Base-by-base conservation (phyloP, 2,888 invertebrate genomes). In the Sminthurides aquaticus region DNA sequence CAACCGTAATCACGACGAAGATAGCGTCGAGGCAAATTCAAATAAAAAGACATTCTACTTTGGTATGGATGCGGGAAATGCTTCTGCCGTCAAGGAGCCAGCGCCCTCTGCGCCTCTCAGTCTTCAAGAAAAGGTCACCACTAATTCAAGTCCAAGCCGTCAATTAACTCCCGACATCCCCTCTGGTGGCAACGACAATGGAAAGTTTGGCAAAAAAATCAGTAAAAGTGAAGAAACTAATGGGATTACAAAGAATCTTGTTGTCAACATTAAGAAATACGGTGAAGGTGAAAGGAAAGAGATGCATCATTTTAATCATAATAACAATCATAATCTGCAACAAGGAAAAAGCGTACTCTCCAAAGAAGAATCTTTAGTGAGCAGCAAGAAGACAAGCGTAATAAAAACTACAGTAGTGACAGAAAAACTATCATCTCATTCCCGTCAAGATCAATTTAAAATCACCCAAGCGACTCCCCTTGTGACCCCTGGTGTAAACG, bases 1-100 rank as follows among this genome's bases (percentile, higher is more conserved):
- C 15, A 34, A 34, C n/a, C n/a, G n/a, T n/a, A n/a, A n/a, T n/a
- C n/a, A n/a, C 43, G 43, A 15, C 43, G 8, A 34, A 15, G 43
- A 34, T 34, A 15, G 8, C 15, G 43, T 15, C 5, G 59, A 62
- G 48, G 59, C 58, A 24, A 65, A 60, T 60, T 60, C 56, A 15
- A 57, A 57, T 8, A 48, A 59, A 15, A 65, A 62, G 22, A 84
- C 82, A 18, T 90, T 90, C 78, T 90, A 90, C 79, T 90, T 90
- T 76, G 89, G 90, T 48, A 89, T 90, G 89, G 85, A 85, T 69
- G 83, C 84, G 71, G 80, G 62, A 27, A 66, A 8, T 5, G 58
- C 56, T 64, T 65, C 43, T 22, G 27, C 25, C 22, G 49, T 18
- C 3, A 49, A 56, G 28, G 26, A 62, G 27, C 29, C n/a, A 11